Percentiles rank a stretch among this genome's conserved stretches.
These are phyloP conservation scores for Hippopotamyrus pictus DNA, from an alignment of 2,797 vertebrate genomes.

Conservation along the genomic window DNA sequence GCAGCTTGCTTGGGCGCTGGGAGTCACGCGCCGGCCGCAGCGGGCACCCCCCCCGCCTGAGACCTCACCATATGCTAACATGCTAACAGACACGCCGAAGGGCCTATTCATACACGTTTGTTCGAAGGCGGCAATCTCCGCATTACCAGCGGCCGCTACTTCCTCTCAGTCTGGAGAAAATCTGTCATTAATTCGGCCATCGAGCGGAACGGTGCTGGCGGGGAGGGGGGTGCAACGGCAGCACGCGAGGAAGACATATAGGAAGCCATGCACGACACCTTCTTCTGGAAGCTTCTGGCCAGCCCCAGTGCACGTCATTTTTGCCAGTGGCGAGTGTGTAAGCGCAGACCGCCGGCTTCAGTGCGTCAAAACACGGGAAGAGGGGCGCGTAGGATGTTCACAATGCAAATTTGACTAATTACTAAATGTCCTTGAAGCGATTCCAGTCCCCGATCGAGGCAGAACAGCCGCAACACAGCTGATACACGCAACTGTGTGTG, in stretches of 20 bases:
- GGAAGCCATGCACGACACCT: slow-evolving; percentile 23
- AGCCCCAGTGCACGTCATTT: slow-evolving; percentile 38
- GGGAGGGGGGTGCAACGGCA: neutral
- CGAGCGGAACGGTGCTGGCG: neutral
- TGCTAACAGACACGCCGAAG: neutral
- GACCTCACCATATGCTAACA: neutral
- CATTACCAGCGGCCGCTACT: neutral
- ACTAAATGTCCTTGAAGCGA: slow-evolving; percentile 27
- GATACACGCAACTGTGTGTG: neutral
- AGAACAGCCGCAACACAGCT: neutral
- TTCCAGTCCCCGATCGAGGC: slow-evolving; percentile 15
- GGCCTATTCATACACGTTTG: neutral
- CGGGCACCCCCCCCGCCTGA: neutral
- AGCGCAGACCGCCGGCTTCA: slow-evolving; percentile 15
- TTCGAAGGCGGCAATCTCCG: neutral
- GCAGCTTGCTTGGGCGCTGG: neutral
- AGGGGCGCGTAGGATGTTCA: slow-evolving; percentile 3
- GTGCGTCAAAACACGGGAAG: slow-evolving; percentile 24
- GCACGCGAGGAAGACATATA: neutral
- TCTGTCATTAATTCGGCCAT: neutral
- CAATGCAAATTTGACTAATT: slow-evolving; percentile 30
- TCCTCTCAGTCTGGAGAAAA: neutral
- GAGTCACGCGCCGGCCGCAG: neutral
- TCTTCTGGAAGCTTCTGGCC: slow-evolving; percentile 39
- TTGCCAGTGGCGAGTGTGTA: slow-evolving; percentile 34